Conservation (phyloP, 2,113 vertebrate genomes). For the Onychostruthus taczanowskii region DNA sequence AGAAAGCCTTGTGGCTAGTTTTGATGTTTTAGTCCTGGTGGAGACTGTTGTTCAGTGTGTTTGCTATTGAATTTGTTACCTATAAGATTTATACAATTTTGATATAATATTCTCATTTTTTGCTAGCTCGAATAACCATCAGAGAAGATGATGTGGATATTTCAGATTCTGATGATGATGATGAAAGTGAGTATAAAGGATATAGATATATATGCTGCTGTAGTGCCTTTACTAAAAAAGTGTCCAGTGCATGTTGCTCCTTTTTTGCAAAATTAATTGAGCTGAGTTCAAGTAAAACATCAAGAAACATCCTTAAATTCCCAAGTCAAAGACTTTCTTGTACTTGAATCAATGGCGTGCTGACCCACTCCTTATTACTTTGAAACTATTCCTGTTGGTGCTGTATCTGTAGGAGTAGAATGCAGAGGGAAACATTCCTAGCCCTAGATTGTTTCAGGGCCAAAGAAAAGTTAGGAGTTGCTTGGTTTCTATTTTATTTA, state of each 20-base stretch:
- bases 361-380: neutral
- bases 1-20: neutral
- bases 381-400: neutral
- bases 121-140: constrained; percentile 83
- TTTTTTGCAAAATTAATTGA: neutral
- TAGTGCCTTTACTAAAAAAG: neutral
- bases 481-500: neutral
- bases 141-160: constrained; percentile 87
- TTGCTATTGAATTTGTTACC: neutral
- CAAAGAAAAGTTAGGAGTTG: neutral
- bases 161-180: constrained; percentile 94
- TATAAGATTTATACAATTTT: neutral
- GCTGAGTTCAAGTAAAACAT: neutral
- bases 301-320: neutral
- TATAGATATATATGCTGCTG: neutral
- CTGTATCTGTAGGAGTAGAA: neutral
- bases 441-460: neutral
- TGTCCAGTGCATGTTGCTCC: neutral
- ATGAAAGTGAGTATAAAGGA: constrained; percentile 83
- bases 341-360: neutral
- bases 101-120: neutral
- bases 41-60: neutral
- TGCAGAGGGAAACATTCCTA: neutral
- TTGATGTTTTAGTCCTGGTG: neutral
- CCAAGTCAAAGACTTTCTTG: neutral